phyloP scores from a whole-genome alignment of 2,888 invertebrate species.

The Cantharis nigra region DNA sequence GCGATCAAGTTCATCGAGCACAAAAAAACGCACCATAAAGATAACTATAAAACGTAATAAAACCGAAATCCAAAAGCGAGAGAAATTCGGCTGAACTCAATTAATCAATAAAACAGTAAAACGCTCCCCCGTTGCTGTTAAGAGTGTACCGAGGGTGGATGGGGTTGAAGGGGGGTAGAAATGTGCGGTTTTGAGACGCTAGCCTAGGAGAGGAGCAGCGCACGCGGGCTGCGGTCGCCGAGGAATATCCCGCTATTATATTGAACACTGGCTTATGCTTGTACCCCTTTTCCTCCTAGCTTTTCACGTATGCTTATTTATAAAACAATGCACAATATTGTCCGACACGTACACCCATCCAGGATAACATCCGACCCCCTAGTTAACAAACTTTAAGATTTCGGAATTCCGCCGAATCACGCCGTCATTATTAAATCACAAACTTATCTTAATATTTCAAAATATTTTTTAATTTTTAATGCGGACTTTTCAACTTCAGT shows the following conservation, averaged over 20 bases:
- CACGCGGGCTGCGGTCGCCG: conserved; percentile 56
- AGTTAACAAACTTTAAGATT: not conserved
- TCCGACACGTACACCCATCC: conserved; percentile 18
- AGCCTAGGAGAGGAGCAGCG: conserved; percentile 53
- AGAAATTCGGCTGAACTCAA: conserved; percentile 56
- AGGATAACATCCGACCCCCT: not conserved
- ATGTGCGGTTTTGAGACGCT: conserved; percentile 58
- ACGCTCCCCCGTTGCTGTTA: conserved; percentile 56
- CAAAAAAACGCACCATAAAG: conserved; percentile 48
- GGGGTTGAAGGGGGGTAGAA: conserved; percentile 49
- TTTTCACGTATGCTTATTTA: conserved; percentile 32
- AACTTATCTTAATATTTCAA: not conserved
- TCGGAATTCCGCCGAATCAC: not conserved
- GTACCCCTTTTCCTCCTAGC: conserved; percentile 30
- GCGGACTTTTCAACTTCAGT: not conserved
- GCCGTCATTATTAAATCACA: not conserved
- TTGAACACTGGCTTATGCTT: conserved; percentile 54
- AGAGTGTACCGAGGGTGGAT: conserved; percentile 45
- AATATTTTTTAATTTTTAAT: not conserved
- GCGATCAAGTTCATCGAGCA: conserved; percentile 40
- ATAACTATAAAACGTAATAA: conserved; percentile 54
- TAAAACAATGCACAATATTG: conserved; percentile 25
- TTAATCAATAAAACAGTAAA: conserved; percentile 58
- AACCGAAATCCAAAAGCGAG: conserved; percentile 52
- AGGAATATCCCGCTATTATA: conserved; percentile 58